Base-by-base conservation (phyloP, 2,113 vertebrate species). In the Phalacrocorax aristotelis region DNA sequence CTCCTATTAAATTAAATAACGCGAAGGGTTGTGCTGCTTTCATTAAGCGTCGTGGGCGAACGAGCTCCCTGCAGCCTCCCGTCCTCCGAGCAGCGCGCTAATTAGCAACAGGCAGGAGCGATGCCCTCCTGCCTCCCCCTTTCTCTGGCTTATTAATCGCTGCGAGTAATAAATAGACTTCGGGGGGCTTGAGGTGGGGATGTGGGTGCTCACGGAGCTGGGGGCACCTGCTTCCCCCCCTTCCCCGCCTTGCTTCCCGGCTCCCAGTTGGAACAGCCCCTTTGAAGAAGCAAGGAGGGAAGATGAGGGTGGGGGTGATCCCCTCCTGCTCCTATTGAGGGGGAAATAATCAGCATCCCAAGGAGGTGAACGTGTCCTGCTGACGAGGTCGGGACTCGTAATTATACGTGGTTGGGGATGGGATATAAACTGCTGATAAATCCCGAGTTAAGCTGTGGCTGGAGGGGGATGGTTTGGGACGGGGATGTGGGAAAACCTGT, bases 61-160 rank as follows among this genome's bases (percentile, higher is more conserved):
- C 3, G 36, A 77, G 84, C 84, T 81, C 80, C 91, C 87, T 3
- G 84, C 83, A 54, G 89, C 87, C 65, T 55, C 57, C 57, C 51
- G 2, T 48, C 79, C 83, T 65, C 36, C 20, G n/a, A 71, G 84
- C 42, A 11, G 34, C 5, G 32, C 81, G 11, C 83, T 97, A 83
- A 96, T 95, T 95, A 95, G 96, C 93, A 94, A 87, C 94, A 94
- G 94, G 95, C 95, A 27, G 81, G 30, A 48, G 26, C 49, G 5
- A 29, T 19, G 27, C 40, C 46, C 80, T 46, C 76, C 57, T 34
- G 7, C 69, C 49, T 42, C 65, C 85, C 54, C 49, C 21, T 51
- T 66, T 72, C 49, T 13, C 38, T 52, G 7, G 10, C n/a, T 91
- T 82, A 92, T 97, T 93, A 95, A 96, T 92, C 3, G 11, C n/a